Evolutionary conservation across 2,113 vertebrate genomes (phyloP).

Genomic region (Lutjanus erythropterus): DNA sequence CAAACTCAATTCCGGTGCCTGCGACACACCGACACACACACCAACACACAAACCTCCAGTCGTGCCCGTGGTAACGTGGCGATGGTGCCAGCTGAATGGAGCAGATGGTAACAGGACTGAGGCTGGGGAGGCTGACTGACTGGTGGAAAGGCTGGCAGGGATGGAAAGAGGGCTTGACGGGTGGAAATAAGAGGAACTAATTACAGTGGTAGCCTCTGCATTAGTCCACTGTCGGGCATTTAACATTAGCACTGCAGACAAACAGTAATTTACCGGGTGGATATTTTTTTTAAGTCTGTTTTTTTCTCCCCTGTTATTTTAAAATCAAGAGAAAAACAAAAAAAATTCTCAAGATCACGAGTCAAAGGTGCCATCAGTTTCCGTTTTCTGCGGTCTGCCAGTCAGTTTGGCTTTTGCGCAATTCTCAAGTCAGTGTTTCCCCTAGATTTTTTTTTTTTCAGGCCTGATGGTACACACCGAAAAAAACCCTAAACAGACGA

Average conservation of each 20-base stretch:
- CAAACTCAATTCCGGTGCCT: conserved; percentile 11
- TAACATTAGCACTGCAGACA: background rate
- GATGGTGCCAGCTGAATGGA: conserved; percentile 49
- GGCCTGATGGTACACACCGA: no score
- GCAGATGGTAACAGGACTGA: conserved; percentile 63
- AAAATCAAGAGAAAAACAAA: no score
- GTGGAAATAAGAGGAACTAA: conserved; percentile 53
- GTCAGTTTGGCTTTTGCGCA: background rate
- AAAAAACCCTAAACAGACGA: no score
- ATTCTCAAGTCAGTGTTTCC: background rate
- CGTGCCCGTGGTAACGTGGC: conserved; percentile 17
- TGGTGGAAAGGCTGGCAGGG: conserved; percentile 49
- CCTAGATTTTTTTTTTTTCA: no score
- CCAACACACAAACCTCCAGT: conserved; percentile 20
- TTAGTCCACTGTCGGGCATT: conserved; percentile 1
- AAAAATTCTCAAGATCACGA: background rate
- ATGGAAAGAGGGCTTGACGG: conserved; percentile 24
- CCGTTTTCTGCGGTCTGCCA: background rate
- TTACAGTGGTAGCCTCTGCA: conserved; percentile 34
- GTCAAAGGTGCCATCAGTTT: background rate
- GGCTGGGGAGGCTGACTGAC: conserved; percentile 42
- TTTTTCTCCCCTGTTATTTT: background rate
- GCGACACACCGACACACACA: background rate
- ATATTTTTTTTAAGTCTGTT: background rate
- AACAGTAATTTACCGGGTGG: background rate